Percentiles rank a stretch among this genome's conserved stretches.
Conservation (phyloP, 2,888 invertebrate genomes). For the Schizaphis graminum region DNA sequence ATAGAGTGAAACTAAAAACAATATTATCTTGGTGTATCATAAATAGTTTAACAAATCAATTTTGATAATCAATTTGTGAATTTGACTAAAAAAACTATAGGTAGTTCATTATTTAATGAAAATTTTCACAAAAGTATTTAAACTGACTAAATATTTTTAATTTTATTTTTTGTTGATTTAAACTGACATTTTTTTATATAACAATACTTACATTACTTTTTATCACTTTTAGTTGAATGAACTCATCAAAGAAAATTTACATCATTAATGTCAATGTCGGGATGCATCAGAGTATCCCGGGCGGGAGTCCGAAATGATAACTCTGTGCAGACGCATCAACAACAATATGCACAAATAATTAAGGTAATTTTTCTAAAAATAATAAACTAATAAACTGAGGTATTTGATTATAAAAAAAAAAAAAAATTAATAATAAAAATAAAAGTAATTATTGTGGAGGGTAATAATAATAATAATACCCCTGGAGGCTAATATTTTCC, state of each 20-base stretch:
- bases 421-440: not conserved
- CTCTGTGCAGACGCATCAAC: slow-evolving; percentile 48
- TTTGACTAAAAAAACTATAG: not conserved
- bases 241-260: slow-evolving; percentile 16
- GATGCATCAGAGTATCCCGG: slow-evolving; percentile 63
- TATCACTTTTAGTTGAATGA: slow-evolving; percentile 60
- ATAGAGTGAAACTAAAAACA: not conserved
- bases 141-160: not conserved
- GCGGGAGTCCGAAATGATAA: slow-evolving; percentile 62
- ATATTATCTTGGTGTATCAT: not conserved
- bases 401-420: not conserved
- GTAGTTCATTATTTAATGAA: not conserved
- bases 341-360: slow-evolving; percentile 61
- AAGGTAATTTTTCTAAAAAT: slow-evolving; percentile 47
- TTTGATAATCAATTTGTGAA: not conserved
- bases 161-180: slow-evolving; percentile 3
- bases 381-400: not conserved
- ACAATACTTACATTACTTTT: not conserved
- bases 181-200: not conserved
- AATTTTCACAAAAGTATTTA: not conserved
- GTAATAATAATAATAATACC: not conserved
- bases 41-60: not conserved
- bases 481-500: not conserved
- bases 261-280: slow-evolving; percentile 61
- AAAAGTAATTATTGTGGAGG: not conserved